A percentile compares a stretch with the other conserved stretches of the same genome.
phyloP scores from a whole-genome alignment of 2,888 invertebrate species.

The Acronicta psi region DNA sequence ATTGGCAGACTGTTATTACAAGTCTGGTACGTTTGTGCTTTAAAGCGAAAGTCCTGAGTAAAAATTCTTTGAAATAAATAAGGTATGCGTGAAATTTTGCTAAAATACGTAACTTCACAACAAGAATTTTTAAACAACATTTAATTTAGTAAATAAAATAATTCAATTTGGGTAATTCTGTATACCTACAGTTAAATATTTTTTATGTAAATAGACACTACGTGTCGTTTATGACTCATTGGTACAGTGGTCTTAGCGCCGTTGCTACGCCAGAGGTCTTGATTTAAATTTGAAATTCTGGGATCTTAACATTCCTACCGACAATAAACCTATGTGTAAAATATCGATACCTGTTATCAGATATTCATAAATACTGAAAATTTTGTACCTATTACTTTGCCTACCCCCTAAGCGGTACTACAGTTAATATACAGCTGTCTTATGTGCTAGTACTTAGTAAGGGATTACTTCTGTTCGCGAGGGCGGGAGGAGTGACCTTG shows the following conservation, averaged over 20 bases:
- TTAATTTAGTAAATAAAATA: too few species aligned
- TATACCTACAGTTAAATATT: too few species aligned
- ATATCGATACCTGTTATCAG: neutral
- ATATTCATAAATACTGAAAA: too few species aligned
- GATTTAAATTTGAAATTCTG: too few species aligned
- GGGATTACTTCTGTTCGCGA: constrained; percentile 46
- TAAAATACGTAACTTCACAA: neutral
- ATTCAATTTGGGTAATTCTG: too few species aligned
- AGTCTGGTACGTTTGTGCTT: constrained; percentile 16
- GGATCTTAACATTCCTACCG: too few species aligned
- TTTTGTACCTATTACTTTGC: neutral
- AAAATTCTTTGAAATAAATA: constrained; percentile 11
- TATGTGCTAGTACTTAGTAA: constrained; percentile 31
- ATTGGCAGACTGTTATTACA: constrained; percentile 18
- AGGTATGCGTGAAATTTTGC: neutral
- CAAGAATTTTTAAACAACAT: too few species aligned
- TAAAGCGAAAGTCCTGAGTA: constrained; percentile 4
- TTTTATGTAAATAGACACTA: too few species aligned
- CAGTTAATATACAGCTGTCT: constrained; percentile 35
- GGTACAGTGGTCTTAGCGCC: too few species aligned
- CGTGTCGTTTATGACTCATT: too few species aligned
- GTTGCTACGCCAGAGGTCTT: too few species aligned
- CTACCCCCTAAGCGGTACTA: constrained; percentile 5
- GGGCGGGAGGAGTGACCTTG: constrained; percentile 63
- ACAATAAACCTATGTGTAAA: too few species aligned